A percentile compares a stretch with the other conserved stretches of the same genome.
Conservation (phyloP, 1,140 invertebrate genomes). For the Drosophila pseudoobscura region DNA sequence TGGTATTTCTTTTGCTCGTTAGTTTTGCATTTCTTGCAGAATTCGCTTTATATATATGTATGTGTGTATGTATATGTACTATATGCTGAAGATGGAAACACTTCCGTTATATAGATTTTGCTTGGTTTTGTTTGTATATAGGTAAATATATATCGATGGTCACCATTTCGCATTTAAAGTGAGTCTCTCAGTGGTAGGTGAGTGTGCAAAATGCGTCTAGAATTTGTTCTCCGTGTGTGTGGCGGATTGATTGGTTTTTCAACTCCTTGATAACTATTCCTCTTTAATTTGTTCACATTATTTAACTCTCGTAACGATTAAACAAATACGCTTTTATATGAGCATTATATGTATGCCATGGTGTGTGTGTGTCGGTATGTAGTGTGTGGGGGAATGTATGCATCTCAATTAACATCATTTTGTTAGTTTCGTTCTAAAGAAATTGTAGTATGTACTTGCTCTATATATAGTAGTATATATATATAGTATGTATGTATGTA, state of each 20-base stretch:
- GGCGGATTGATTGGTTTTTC: constrained; percentile 1
- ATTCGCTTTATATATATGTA: constrained; percentile 41
- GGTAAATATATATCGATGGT: constrained; percentile 76
- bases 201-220: constrained; percentile 51
- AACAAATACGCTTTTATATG: constrained; percentile 51
- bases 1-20: constrained; percentile 32
- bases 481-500: constrained; percentile 25
- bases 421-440: constrained; percentile 27
- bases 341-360: constrained; percentile 48
- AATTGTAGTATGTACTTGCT: constrained; percentile 38
- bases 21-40: constrained; percentile 54
- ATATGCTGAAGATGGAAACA: constrained; percentile 28
- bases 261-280: constrained; percentile 33
- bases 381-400: constrained; percentile 14
- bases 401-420: constrained; percentile 22
- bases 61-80: constrained; percentile 37
- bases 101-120: constrained; percentile 17
- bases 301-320: constrained; percentile 48
- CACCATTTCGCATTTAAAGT: constrained; percentile 76
- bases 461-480: constrained; percentile 31
- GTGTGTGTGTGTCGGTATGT: constrained; percentile 26
- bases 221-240: constrained; percentile 27
- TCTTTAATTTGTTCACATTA: constrained; percentile 44
- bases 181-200: constrained; percentile 35
- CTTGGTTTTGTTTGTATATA: constrained; percentile 44